Evolutionary conservation across 2,888 invertebrate genomes (phyloP), one percentile per base, ranked within the genome.

Genomic region (Gastrophysa polygoni): DNA sequence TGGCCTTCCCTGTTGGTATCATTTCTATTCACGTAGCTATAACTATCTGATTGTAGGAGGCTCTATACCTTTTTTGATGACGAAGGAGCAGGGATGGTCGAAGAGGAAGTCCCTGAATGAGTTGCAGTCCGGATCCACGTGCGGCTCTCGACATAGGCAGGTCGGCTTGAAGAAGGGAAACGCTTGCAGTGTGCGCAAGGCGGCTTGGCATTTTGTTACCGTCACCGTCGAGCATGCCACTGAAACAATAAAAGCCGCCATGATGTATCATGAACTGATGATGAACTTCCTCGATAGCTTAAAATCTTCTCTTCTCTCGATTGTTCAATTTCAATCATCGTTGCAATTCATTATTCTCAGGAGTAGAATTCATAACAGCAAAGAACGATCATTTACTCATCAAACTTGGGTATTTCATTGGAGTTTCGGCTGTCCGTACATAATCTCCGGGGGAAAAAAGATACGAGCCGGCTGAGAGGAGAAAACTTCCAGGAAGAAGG

Each of bases 91-190:
- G 67, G 95, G 95, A 85, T 95, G 95, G 83, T 95, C 95, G 83
- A 95, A 95, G 72, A 95, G 87, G 82, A 94, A 95, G 85, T 94
- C 93, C 80, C 93, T 89, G 86, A 95, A 95, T 79, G 92, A 91
- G 85, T 94, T 95, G 83, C 95, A 95, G 78, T 94, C 93, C 67
- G 92, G 93, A 82, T 95, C 95, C 78, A 93, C 90, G 83, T 91
- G 91, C 44, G 94, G 94, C 78, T 95, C 94, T 73, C 91, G 89
- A 84, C 95, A 95, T 78, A 95, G 89, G 82, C 95, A 95, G 73
- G 95, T 95, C 75, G 95, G 95, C 80, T 91, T 91, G 86, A 95
- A 95, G 88, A 93, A 95, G 78, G 93, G 92, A 81, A 95, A 95
- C 64, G 93, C 92, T 85, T 93, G 94, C 76, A 95, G 85, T 61